These are phyloP conservation scores for Pachycephala philippinensis DNA, from an alignment of 2,113 vertebrate genomes.

Conservation along the genomic window DNA sequence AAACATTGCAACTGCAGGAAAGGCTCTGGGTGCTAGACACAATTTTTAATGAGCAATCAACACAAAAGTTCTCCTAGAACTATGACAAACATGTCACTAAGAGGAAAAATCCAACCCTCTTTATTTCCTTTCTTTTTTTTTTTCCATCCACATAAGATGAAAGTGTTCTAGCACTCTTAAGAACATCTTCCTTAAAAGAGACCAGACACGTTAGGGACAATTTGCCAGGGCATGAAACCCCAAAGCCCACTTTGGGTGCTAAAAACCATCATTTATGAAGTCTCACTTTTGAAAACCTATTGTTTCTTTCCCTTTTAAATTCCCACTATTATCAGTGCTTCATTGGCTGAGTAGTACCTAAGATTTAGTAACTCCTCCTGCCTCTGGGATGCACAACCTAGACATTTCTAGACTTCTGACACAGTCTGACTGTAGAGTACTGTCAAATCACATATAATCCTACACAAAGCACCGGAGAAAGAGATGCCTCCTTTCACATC, in stretches of 20 bases:
- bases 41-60: not conserved
- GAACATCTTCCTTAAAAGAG: not conserved
- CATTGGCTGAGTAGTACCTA: not conserved
- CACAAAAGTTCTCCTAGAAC: not conserved
- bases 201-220: rapidly evolving
- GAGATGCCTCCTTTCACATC: not conserved
- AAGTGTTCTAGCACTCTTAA: not conserved
- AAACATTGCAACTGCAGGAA: not conserved
- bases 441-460: not conserved
- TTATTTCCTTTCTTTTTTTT: not conserved
- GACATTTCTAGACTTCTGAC: not conserved
- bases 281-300: not conserved
- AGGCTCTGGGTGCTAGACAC: not conserved
- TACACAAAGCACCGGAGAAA: not conserved
- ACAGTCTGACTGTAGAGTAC: not conserved
- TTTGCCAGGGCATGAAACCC: not conserved
- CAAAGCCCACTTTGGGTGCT: not conserved
- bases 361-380: not conserved
- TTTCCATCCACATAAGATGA: not conserved
- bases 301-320: not conserved
- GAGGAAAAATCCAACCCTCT: rapidly evolving
- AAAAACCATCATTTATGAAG: not conserved
- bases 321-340: not conserved
- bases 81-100: not conserved
- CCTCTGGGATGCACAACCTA: not conserved